phyloP scores from a whole-genome alignment of 2,113 vertebrate species.

The Nothobranchius kuhntae region DNA sequence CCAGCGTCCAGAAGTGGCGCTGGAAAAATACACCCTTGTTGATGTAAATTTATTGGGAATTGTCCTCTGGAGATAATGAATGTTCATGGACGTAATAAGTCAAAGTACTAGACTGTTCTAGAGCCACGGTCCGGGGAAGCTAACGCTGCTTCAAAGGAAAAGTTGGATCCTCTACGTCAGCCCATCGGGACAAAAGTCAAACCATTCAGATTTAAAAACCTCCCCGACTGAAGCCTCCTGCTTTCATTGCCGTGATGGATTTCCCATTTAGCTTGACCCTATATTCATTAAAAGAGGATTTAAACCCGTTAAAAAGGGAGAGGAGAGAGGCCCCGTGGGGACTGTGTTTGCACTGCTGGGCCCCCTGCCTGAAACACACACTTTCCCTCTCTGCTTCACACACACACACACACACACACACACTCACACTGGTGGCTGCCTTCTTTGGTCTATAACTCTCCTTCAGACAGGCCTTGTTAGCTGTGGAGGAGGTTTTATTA shows the following conservation, averaged over 20 bases:
- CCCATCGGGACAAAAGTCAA: slow-evolving; percentile 6
- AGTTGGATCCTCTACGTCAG: slow-evolving; percentile 12
- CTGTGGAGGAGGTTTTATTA: slow-evolving; percentile 87
- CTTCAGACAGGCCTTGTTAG: slow-evolving; percentile 71
- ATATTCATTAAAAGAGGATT: slow-evolving; percentile 88
- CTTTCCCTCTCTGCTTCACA: slow-evolving; percentile 37
- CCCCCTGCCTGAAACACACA: slow-evolving; percentile 56
- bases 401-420: slow-evolving; percentile 40
- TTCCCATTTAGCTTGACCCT: slow-evolving; percentile 81
- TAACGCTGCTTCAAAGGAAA: neutral
- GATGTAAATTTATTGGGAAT: neutral
- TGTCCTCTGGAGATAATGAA: neutral
- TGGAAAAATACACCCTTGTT: neutral
- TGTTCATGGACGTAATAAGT: neutral
- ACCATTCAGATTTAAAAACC: slow-evolving; percentile 32
- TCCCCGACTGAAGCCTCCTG: slow-evolving; percentile 49
- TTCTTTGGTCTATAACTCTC: slow-evolving; percentile 65
- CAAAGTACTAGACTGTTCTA: neutral
- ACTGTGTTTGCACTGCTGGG: slow-evolving; percentile 81
- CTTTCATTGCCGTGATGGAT: slow-evolving; percentile 74
- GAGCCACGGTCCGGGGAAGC: neutral
- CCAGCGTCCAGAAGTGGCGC: too few species aligned
- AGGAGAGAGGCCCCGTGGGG: slow-evolving; percentile 80
- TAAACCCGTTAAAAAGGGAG: slow-evolving; percentile 79
- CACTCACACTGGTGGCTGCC: slow-evolving; percentile 12